A percentile compares a stretch with the other conserved stretches of the same genome.
Conservation (phyloP, 2,797 vertebrate genomes). For the Sebastes taczanowskii region DNA sequence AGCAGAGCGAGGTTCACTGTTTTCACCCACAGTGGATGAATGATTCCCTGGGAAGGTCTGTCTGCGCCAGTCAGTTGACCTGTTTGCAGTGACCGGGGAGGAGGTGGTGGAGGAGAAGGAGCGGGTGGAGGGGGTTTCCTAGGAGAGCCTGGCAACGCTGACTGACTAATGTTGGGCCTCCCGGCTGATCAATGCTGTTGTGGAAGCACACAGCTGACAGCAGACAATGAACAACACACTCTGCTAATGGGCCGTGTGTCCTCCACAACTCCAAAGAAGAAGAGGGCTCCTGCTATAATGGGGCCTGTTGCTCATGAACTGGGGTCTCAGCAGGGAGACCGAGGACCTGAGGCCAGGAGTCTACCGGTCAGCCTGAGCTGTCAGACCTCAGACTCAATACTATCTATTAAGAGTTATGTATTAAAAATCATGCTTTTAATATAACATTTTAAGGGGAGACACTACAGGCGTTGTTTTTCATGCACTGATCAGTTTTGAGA, state of each 20-base stretch:
- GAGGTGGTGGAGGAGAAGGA: neutral
- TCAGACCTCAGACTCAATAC: neutral
- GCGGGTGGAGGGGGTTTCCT: constrained; percentile 51
- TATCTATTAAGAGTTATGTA: neutral
- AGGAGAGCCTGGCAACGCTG: constrained; percentile 62
- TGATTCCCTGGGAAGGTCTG: constrained; percentile 59
- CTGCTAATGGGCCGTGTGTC: constrained; percentile 69
- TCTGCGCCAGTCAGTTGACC: constrained; percentile 63
- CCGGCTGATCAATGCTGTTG: constrained; percentile 60
- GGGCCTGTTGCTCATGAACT: constrained; percentile 26
- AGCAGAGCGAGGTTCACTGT: constrained; percentile 7
- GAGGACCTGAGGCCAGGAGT: constrained; percentile 26
- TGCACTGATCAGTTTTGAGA: too few species aligned
- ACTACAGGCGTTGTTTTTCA: too few species aligned
- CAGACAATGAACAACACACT: constrained; percentile 74
- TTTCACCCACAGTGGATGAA: constrained; percentile 42
- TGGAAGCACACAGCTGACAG: constrained; percentile 70
- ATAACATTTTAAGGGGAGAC: neutral
- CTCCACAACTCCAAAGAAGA: constrained; percentile 54
- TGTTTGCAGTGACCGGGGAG: constrained; percentile 51
- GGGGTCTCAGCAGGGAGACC: constrained; percentile 40
- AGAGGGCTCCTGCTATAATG: constrained; percentile 40
- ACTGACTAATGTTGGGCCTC: constrained; percentile 57
- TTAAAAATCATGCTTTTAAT: neutral
- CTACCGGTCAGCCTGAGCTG: constrained; percentile 17